Evolutionary conservation across 2,888 invertebrate species (phyloP).

Genomic region (Odontocerum albicorne): DNA sequence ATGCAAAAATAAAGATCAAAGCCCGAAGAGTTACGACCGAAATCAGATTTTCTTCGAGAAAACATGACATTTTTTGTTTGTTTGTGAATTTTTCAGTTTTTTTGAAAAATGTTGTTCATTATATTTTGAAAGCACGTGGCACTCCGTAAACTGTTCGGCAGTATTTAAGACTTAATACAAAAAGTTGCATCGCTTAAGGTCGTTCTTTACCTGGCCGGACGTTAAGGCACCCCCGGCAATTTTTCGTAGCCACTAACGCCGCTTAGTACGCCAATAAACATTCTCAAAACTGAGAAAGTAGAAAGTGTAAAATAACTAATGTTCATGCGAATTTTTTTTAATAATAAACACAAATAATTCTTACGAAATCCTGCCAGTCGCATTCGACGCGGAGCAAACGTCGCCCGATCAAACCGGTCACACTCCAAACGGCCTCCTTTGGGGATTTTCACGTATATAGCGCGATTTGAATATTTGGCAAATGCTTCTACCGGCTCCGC

Average conservation of each 20-base stretch:
- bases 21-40: too few species aligned
- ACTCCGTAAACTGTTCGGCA: too few species aligned
- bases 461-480: constrained; percentile 26
- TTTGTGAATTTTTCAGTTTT: too few species aligned
- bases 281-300: constrained; percentile 26
- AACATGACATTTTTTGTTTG: too few species aligned
- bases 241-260: constrained; percentile 26
- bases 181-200: too few species aligned
- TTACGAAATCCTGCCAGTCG: constrained; percentile 12
- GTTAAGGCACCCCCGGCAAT: constrained; percentile 21
- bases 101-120: too few species aligned
- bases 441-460: constrained; percentile 15
- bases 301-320: constrained; percentile 34
- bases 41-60: too few species aligned
- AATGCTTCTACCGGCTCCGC: constrained; percentile 19
- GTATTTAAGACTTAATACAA: too few species aligned
- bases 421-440: constrained; percentile 14
- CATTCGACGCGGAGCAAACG: neutral
- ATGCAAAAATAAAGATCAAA: too few species aligned
- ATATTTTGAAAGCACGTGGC: too few species aligned
- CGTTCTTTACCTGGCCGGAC: too few species aligned
- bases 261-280: constrained; percentile 31
- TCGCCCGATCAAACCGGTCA: constrained; percentile 22
- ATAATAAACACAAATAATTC: constrained; percentile 36
- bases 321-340: constrained; percentile 36